Evolutionary conservation across 2,888 invertebrate genomes (phyloP).

Genomic region (Neria commutata): DNA sequence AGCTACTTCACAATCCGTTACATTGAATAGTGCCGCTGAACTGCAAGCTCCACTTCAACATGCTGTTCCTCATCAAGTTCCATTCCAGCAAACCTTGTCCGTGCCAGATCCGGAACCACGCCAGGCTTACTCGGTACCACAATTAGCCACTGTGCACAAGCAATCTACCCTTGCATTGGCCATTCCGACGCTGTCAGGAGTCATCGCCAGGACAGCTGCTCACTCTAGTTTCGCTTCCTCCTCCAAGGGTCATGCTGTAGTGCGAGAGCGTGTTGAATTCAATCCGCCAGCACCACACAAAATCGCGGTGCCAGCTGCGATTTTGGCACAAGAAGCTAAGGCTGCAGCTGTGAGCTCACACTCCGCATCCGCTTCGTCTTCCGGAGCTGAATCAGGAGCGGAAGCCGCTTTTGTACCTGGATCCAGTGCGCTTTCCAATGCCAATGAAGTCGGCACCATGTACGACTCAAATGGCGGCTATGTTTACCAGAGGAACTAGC

Average conservation of each 20-base stretch:
- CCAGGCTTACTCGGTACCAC: background rate
- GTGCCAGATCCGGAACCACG: background rate
- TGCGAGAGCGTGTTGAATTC: too few relatives aligned
- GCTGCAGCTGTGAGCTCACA: background rate
- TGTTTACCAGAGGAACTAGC: conserved; percentile 38
- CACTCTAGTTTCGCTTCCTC: too few relatives aligned
- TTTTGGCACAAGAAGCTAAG: background rate
- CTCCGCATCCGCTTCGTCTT: background rate
- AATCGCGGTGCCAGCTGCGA: background rate
- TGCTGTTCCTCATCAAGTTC: background rate
- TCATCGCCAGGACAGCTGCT: too few relatives aligned
- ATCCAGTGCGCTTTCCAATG: conserved; percentile 16
- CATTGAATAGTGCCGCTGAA: too few relatives aligned
- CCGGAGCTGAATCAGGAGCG: conserved; percentile 5
- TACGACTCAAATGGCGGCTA: conserved; percentile 50
- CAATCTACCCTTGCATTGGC: too few relatives aligned
- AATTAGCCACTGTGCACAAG: background rate
- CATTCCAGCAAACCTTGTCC: conserved; percentile 8
- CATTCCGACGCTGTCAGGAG: too few relatives aligned
- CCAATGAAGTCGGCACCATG: conserved; percentile 35
- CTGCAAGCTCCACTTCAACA: conserved; percentile 7
- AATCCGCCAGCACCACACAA: conserved; percentile 26
- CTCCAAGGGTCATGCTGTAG: too few relatives aligned
- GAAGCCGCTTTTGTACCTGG: background rate
- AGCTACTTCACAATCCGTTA: too few relatives aligned